phyloP scores from a whole-genome alignment of 1,140 invertebrate genomes.

The Drosophila pectinifera region DNA sequence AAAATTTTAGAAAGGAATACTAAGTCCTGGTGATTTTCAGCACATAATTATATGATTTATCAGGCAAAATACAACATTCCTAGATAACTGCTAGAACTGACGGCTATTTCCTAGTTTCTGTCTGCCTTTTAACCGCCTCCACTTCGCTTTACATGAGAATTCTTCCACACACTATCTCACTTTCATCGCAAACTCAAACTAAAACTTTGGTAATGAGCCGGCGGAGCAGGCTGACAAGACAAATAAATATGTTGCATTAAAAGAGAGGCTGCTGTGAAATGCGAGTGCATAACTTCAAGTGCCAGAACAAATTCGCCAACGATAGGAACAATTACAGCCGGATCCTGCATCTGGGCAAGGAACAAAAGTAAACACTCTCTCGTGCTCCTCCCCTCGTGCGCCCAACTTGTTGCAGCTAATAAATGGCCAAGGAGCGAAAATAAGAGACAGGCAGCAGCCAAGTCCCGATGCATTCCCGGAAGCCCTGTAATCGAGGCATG shows the following conservation, averaged over 20 bases:
- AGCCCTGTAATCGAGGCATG: slow-evolving; percentile 62
- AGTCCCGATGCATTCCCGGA: slow-evolving; percentile 52
- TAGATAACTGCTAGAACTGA: too few relatives aligned
- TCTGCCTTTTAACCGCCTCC: neutral
- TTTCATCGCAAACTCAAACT: neutral
- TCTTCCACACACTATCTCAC: neutral
- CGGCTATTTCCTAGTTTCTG: too few relatives aligned
- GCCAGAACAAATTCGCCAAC: slow-evolving; percentile 5
- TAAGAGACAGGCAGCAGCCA: slow-evolving; percentile 15
- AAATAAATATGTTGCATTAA: slow-evolving; percentile 7
- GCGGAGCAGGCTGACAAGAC: neutral
- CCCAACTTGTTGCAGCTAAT: slow-evolving; percentile 68
- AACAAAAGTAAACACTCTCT: slow-evolving; percentile 37
- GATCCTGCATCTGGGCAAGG: slow-evolving; percentile 45
- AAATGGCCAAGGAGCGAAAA: slow-evolving; percentile 38
- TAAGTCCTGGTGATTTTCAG: neutral
- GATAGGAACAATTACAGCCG: slow-evolving; percentile 12
- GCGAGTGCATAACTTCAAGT: neutral
- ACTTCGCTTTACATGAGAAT: neutral
- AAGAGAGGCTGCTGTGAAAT: neutral
- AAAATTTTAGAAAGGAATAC: too few relatives aligned
- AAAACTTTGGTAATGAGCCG: slow-evolving; percentile 5
- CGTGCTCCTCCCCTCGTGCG: slow-evolving; percentile 1
- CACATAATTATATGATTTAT: neutral
- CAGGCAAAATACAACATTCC: too few relatives aligned